Evolutionary conservation across 2,797 vertebrate species (phyloP).

Genomic region (Liasis olivaceus): DNA sequence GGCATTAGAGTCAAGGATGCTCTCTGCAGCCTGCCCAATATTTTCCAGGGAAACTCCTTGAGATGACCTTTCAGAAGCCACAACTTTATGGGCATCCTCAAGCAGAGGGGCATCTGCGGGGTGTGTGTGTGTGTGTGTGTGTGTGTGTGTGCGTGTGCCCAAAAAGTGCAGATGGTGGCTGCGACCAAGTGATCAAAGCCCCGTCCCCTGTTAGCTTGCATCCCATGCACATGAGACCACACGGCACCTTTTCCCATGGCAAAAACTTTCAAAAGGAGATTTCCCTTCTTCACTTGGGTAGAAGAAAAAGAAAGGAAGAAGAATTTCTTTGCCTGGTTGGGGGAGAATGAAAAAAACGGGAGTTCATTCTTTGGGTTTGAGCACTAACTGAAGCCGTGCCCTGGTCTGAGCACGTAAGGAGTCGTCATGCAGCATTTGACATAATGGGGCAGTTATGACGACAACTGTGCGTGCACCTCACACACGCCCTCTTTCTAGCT

Average conservation of each 20-base stretch:
- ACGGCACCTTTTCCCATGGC: not conserved
- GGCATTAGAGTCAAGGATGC: not conserved
- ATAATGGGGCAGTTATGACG: constrained; percentile 17
- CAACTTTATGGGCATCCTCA: not conserved
- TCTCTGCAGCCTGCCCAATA: not conserved
- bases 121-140: not conserved
- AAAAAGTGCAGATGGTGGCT: not conserved
- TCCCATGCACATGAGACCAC: not conserved
- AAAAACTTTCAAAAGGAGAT: not conserved
- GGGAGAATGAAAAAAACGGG: not conserved
- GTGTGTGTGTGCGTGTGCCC: too few relatives aligned
- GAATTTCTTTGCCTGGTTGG: not conserved
- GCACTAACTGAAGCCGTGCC: not conserved
- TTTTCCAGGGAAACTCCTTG: not conserved
- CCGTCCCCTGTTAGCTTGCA: not conserved
- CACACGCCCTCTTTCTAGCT: not conserved
- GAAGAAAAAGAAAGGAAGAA: not conserved
- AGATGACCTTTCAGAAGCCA: not conserved
- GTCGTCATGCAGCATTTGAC: constrained; percentile 9
- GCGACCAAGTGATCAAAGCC: not conserved
- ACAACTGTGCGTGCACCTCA: not conserved
- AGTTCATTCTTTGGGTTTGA: not conserved
- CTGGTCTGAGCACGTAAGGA: not conserved
- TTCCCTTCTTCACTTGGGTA: not conserved
- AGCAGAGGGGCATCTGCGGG: not conserved